Evolutionary conservation across 2,888 invertebrate species (phyloP).

Genomic region (Apotomis turbidana): DNA sequence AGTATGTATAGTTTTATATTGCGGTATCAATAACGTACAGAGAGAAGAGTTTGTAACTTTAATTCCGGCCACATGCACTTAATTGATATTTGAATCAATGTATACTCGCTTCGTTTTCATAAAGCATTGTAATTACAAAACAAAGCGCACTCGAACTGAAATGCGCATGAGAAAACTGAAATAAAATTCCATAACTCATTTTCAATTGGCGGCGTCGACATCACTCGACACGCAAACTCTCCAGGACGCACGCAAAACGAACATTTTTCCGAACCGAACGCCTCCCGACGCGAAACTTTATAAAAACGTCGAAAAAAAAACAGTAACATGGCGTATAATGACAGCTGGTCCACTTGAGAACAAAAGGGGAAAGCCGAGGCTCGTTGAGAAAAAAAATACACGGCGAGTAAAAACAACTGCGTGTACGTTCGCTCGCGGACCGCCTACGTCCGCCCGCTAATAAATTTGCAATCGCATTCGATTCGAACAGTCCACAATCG

Average conservation of each 20-base stretch:
- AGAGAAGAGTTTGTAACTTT: conserved; percentile 26
- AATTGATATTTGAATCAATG: conserved; percentile 32
- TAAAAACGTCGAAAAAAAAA: conserved; percentile 82
- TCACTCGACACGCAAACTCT: conserved; percentile 80
- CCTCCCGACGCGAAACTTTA: conserved; percentile 81
- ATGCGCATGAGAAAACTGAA: conserved; percentile 62
- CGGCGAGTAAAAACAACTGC: conserved; percentile 80
- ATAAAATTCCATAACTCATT: conserved; percentile 76
- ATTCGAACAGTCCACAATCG: conserved; percentile 62
- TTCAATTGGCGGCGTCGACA: conserved; percentile 73
- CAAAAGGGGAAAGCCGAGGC: conserved; percentile 82
- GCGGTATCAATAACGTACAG: background rate
- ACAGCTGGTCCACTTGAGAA: conserved; percentile 85
- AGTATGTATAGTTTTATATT: background rate
- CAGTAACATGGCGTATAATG: conserved; percentile 85
- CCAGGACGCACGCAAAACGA: conserved; percentile 81
- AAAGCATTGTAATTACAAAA: conserved; percentile 52
- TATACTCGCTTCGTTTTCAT: conserved; percentile 35
- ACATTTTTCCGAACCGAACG: conserved; percentile 83
- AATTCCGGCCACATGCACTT: conserved; percentile 11
- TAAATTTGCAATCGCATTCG: conserved; percentile 82
- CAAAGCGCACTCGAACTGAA: conserved; percentile 62
- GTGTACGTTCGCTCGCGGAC: conserved; percentile 67
- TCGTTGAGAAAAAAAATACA: conserved; percentile 82
- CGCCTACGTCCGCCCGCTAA: conserved; percentile 72